Conservation (phyloP, 2,888 invertebrate species). For the Hemaris fuciformis region DNA sequence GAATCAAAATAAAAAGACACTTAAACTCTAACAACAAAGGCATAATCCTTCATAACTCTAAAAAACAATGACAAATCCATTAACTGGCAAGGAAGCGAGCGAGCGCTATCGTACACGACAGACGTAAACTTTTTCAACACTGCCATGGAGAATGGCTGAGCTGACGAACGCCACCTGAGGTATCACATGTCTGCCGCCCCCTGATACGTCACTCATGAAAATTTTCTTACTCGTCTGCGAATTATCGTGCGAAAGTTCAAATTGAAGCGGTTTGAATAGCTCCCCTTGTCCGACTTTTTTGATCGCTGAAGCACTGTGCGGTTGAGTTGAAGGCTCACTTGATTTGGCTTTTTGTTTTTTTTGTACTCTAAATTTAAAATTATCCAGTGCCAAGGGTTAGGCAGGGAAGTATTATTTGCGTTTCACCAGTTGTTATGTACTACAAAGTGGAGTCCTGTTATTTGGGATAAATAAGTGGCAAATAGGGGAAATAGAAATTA, state of each 20-base stretch:
- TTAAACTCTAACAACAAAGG: not conserved
- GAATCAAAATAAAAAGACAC: too few species aligned
- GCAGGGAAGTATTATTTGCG: too few species aligned
- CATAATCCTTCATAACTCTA: not conserved
- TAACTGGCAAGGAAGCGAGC: not conserved
- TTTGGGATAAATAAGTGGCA: too few species aligned
- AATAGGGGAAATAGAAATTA: too few species aligned
- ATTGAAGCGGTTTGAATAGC: constrained; percentile 33
- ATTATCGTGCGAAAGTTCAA: constrained; percentile 50
- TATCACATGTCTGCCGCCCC: constrained; percentile 51
- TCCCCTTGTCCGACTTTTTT: not conserved
- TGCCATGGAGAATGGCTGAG: constrained; percentile 52
- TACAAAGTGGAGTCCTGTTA: too few species aligned
- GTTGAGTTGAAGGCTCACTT: not conserved
- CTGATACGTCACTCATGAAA: constrained; percentile 75
- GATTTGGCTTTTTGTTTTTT: not conserved
- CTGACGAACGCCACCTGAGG: constrained; percentile 55
- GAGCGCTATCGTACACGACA: constrained; percentile 56
- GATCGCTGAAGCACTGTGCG: not conserved
- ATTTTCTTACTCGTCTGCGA: constrained; percentile 57
- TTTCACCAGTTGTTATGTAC: too few species aligned
- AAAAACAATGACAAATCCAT: constrained; percentile 4
- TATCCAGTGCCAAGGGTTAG: too few species aligned
- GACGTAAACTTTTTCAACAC: constrained; percentile 68
- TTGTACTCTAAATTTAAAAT: not conserved